phyloP scores from a whole-genome alignment of 2,113 vertebrate species.

The Hystrix cristata region DNA sequence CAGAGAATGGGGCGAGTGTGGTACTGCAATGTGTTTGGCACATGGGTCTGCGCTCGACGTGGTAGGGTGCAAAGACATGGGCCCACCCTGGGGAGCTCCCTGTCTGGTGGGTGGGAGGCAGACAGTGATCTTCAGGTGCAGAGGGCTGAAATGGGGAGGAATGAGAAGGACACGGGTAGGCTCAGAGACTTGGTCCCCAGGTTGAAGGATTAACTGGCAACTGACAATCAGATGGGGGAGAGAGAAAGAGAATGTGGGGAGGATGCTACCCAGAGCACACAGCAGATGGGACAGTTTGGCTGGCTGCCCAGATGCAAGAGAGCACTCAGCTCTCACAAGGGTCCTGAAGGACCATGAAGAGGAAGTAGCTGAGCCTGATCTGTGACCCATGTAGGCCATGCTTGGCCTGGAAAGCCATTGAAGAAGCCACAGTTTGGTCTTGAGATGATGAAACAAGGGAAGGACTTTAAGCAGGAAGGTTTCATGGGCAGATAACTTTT shows the following conservation, averaged over 20 bases:
- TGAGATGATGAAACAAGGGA: not conserved
- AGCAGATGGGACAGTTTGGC: not conserved
- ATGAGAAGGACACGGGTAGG: not conserved
- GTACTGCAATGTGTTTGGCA: not conserved
- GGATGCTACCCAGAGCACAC: not conserved
- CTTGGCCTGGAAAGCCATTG: not conserved
- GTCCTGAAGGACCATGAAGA: not conserved
- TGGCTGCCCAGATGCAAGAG: not conserved
- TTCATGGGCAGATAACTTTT: accelerated
- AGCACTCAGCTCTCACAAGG: accelerated
- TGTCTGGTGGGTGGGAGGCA: not conserved
- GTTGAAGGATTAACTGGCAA: no score
- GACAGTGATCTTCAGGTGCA: not conserved
- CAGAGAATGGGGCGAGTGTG: not conserved
- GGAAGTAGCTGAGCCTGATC: not conserved
- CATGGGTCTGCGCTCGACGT: not conserved
- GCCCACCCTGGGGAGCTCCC: accelerated
- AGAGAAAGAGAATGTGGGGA: accelerated
- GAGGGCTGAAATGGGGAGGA: not conserved
- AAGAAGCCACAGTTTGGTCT: not conserved
- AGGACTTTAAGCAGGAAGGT: not conserved
- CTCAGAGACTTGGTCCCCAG: not conserved
- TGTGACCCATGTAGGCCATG: not conserved
- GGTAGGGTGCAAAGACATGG: not conserved
- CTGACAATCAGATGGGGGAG: not conserved